A percentile compares a stretch with the other conserved stretches of the same genome.
These are phyloP conservation scores for Dasypogon diadema DNA, from an alignment of 2,888 invertebrate genomes.

Conservation along the genomic window DNA sequence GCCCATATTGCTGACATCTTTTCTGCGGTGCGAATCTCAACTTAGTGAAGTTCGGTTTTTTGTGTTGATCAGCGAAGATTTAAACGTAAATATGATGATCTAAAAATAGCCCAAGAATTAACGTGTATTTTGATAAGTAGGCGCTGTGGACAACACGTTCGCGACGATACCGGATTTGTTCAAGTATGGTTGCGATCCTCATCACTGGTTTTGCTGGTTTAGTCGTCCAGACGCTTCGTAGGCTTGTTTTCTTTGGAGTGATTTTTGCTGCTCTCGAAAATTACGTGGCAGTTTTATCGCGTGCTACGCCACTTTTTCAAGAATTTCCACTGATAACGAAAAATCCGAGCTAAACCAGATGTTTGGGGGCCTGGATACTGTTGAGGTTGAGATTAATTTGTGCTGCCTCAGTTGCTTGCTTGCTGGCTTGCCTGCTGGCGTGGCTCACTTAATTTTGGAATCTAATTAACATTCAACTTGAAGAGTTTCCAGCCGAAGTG, in stretches of 20 bases:
- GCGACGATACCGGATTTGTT: background rate
- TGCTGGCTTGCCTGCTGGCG: background rate
- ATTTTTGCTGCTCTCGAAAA: background rate
- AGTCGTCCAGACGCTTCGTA: background rate
- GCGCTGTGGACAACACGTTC: background rate
- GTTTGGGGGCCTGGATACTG: background rate
- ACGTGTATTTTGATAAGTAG: background rate
- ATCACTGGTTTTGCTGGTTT: background rate
- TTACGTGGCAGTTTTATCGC: background rate
- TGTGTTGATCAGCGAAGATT: background rate
- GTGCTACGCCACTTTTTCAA: background rate
- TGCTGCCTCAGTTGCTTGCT: background rate
- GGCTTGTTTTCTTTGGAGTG: background rate
- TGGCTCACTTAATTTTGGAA: background rate
- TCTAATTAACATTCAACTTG: background rate
- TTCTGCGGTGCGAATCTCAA: background rate
- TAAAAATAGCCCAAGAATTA: background rate
- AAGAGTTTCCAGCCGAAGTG: too few relatives aligned
- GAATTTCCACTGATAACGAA: background rate
- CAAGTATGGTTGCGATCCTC: background rate
- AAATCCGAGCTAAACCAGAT: background rate
- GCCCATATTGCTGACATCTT: background rate
- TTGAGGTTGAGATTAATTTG: too few relatives aligned
- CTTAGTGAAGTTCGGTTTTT: background rate
- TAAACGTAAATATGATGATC: background rate